phyloP scores from a whole-genome alignment of 2,888 invertebrate genomes.

The Cerastis rubricosa region DNA sequence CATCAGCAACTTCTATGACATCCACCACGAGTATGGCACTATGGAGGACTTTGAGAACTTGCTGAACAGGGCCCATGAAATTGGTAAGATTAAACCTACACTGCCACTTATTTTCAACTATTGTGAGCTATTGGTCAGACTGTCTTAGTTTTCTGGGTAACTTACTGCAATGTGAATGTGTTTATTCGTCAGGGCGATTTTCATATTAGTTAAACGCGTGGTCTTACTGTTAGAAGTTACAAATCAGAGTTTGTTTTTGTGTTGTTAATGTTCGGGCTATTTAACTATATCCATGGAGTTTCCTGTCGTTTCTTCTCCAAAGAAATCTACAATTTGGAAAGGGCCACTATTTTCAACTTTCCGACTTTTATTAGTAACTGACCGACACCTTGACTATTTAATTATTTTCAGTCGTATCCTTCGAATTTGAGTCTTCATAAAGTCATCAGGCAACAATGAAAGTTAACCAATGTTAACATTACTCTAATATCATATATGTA shows the following conservation, averaged over 20 bases:
- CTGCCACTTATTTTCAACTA: no score
- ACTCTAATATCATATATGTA: neutral
- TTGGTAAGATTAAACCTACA: slow-evolving; percentile 79
- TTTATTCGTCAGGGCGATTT: neutral
- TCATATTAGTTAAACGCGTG: neutral
- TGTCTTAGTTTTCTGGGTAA: neutral
- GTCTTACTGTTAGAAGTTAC: neutral
- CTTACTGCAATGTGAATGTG: neutral
- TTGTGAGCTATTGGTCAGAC: slow-evolving; percentile 79
- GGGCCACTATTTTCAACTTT: neutral
- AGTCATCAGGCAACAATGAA: neutral
- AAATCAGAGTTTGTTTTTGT: neutral
- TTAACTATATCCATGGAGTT: neutral
- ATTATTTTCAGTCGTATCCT: neutral
- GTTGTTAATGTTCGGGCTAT: neutral
- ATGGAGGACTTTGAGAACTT: slow-evolving; percentile 93
- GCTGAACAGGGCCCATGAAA: slow-evolving; percentile 88
- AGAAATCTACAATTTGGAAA: neutral
- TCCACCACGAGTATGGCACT: slow-evolving; percentile 94
- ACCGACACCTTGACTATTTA: neutral
- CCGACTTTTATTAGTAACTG: no score
- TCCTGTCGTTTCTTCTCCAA: neutral
- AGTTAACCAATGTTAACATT: neutral
- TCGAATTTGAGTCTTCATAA: neutral
- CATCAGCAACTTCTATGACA: slow-evolving; percentile 94